phyloP scores from a whole-genome alignment of 1,140 invertebrate genomes.

The Dysdera silvatica region DNA sequence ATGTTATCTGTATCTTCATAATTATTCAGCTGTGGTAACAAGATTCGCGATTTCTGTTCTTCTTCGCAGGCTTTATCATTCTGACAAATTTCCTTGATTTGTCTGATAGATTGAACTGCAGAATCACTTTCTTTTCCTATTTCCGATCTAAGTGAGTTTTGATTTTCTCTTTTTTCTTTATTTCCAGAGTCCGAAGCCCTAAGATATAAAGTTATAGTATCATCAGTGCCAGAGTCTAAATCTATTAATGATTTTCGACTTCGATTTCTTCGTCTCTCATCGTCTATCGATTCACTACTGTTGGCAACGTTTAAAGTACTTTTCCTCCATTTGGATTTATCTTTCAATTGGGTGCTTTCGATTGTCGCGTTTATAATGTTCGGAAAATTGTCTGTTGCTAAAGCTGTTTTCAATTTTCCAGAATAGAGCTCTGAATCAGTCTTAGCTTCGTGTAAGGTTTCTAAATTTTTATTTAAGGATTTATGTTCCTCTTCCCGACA shows the following conservation, averaged over 20 bases:
- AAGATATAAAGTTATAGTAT: slow-evolving; percentile 21
- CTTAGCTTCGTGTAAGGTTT: slow-evolving; percentile 60
- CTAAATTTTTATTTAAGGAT: slow-evolving; percentile 49
- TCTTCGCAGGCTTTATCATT: no score
- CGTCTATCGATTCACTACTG: slow-evolving; percentile 47
- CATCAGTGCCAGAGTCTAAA: slow-evolving; percentile 7
- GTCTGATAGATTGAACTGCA: no score
- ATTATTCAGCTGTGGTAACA: no score
- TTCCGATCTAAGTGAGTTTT: no score
- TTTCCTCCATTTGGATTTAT: slow-evolving; percentile 67
- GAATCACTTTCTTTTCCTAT: no score
- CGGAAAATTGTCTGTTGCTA: slow-evolving; percentile 73
- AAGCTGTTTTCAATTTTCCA: slow-evolving; percentile 46
- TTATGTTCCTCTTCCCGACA: slow-evolving; percentile 61
- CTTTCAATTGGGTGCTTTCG: slow-evolving; percentile 55
- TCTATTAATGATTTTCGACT: slow-evolving; percentile 4
- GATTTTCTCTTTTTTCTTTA: no score
- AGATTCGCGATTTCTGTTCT: no score
- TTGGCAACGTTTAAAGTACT: slow-evolving; percentile 58
- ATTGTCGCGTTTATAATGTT: slow-evolving; percentile 76
- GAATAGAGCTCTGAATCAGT: slow-evolving; percentile 26
- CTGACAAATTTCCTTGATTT: no score
- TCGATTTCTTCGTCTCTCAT: slow-evolving; percentile 19
- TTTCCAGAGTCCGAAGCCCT: background rate
- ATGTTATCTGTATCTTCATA: no score